Conservation (phyloP, 2,888 invertebrate species). For the Aelia acuminata region DNA sequence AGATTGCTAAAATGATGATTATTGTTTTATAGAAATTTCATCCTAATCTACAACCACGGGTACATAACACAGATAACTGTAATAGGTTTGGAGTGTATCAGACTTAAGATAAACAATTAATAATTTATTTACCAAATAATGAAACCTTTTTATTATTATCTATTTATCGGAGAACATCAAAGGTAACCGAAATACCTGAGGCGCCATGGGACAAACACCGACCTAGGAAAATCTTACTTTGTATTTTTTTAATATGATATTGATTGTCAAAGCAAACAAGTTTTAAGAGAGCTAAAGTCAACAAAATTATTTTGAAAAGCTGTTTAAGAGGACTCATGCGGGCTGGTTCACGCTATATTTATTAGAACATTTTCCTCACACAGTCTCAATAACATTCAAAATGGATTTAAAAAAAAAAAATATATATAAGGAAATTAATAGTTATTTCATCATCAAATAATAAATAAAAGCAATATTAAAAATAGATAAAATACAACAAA, state of each 20-base stretch:
- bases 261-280: neutral
- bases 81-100: neutral
- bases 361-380: neutral
- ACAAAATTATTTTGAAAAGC: neutral
- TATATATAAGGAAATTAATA: too few relatives aligned
- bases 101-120: constrained; percentile 25
- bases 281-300: neutral
- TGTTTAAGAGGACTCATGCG: neutral
- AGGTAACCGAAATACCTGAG: neutral
- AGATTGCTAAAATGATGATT: neutral
- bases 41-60: neutral
- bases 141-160: neutral
- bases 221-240: neutral
- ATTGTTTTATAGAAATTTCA: neutral
- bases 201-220: neutral
- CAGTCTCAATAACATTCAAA: too few relatives aligned
- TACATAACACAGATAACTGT: neutral
- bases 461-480: too few relatives aligned
- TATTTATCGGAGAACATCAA: neutral
- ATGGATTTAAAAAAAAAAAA: too few relatives aligned
- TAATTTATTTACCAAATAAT: constrained; percentile 7
- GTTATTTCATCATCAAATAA: too few relatives aligned
- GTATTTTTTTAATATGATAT: neutral
- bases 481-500: too few relatives aligned
- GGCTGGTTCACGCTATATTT: neutral